Base-by-base conservation (phyloP, 92 coral and sea anemone genomes). In the Pocillopora grandis region DNA sequence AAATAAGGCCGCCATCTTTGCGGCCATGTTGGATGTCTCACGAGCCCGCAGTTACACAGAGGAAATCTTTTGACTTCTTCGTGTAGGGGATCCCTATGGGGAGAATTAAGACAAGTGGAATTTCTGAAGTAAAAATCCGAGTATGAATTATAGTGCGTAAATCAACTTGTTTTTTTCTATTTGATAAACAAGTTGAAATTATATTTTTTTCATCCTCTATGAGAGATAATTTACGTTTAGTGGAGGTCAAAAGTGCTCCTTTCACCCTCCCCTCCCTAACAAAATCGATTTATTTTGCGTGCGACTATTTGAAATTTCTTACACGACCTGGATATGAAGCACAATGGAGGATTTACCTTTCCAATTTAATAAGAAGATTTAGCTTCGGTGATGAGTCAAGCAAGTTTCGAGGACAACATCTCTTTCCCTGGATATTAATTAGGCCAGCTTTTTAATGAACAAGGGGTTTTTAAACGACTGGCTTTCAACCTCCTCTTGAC, bases 261-360 rank as follows among this genome's bases (percentile, higher is more conserved):
- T 77, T 56, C 42, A 78, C 72, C 77, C 71, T 33, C 48, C 70
- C 85, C 85, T 81, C 85, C 85, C 85, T 58, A 58, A 36, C 9
- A 11, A 9, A 19, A 59, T 2, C 12, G 1, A 15, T 71, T 70
- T 37, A 19, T 58, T 42, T 79, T 78, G 91, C 91, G 88, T 88
- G 85, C 91, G 79, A 74, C 78, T 73, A 84, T 83, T 88, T 67
- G 80, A 70, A 82, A 78, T 64, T 70, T 58, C 13, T 17, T 7
- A 3, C 56, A 63, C 10, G 74, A 3, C 33, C 58, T 73, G 16
- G 19, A 14, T 66, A 62, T 35, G 33, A 70, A 13, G 72, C 11
- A 63, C 31, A 63, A 27, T 23, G 23, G 23, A 14, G 75, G 78
- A 70, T 81, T 81, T 71, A 69, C 58, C 21, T 58, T 71, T 42